phyloP scores from a whole-genome alignment of 2,113 vertebrate species.

The Callocephalon fimbriatum region DNA sequence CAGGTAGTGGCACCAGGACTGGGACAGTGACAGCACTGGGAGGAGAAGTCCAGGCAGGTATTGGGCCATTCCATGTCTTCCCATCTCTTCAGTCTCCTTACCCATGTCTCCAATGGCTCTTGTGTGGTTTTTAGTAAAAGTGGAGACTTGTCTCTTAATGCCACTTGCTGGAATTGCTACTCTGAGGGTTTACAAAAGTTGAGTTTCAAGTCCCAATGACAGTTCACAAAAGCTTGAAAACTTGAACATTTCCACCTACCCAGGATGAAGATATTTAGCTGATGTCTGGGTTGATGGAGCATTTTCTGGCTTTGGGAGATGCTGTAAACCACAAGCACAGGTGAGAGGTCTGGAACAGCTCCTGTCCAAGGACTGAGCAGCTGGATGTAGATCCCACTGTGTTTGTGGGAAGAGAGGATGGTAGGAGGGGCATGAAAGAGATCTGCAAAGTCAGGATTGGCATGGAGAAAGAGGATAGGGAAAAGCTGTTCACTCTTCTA shows the following conservation, averaged over 20 bases:
- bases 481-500: background rate
- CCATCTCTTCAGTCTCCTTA: background rate
- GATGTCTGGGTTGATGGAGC: background rate
- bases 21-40: background rate
- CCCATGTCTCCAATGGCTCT: fast-evolving
- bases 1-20: background rate
- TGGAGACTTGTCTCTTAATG: background rate
- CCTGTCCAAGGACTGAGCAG: background rate
- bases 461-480: background rate
- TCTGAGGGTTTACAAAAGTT: background rate
- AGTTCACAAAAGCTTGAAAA: background rate
- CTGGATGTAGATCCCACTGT: background rate
- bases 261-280: background rate
- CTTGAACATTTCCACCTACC: background rate
- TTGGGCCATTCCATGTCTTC: background rate
- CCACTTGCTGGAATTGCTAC: background rate
- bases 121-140: background rate
- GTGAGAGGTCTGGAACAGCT: background rate
- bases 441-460: background rate
- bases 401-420: background rate
- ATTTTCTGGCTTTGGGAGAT: background rate
- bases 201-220: background rate
- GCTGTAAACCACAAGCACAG: background rate
- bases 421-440: background rate
- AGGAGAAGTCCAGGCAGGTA: background rate